These are phyloP conservation scores for Zootoca vivipara DNA, from an alignment of 2,113 vertebrate species.

Conservation along the genomic window DNA sequence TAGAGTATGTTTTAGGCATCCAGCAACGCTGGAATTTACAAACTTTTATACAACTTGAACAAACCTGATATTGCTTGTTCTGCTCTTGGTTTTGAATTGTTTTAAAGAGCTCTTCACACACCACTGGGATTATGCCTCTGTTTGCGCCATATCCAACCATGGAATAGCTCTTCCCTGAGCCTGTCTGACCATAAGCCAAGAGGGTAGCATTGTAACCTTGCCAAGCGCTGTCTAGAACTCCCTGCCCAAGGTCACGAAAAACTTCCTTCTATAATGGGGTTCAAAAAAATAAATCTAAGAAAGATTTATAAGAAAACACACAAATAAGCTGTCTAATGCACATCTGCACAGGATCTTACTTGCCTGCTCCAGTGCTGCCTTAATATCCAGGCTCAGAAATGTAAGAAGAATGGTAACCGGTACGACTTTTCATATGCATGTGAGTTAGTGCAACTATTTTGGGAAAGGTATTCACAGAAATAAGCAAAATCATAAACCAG, in stretches of 20 bases:
- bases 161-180: slow-evolving; percentile 88
- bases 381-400: background rate
- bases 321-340: background rate
- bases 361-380: background rate
- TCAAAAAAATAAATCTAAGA: background rate
- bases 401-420: background rate
- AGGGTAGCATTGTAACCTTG: slow-evolving; percentile 85
- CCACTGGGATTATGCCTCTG: slow-evolving; percentile 82
- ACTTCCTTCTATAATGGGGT: slow-evolving; percentile 71
- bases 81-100: slow-evolving; percentile 72
- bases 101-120: slow-evolving; percentile 83
- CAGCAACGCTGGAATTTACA: background rate
- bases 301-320: background rate
- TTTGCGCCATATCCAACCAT: slow-evolving; percentile 84
- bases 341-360: background rate
- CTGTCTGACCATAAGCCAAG: slow-evolving; percentile 82
- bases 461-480: too few species aligned
- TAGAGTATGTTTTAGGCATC: background rate
- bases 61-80: slow-evolving; percentile 80
- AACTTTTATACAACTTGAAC: background rate
- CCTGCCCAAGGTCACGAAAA: slow-evolving; percentile 80
- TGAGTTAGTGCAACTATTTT: too few species aligned
- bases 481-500: too few species aligned
- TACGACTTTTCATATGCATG: too few species aligned
- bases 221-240: slow-evolving; percentile 78